Percentiles rank a stretch among this genome's conserved stretches.
Evolutionary conservation across 2,113 vertebrate species (phyloP).

Genomic region (Zosterops pallidus): DNA sequence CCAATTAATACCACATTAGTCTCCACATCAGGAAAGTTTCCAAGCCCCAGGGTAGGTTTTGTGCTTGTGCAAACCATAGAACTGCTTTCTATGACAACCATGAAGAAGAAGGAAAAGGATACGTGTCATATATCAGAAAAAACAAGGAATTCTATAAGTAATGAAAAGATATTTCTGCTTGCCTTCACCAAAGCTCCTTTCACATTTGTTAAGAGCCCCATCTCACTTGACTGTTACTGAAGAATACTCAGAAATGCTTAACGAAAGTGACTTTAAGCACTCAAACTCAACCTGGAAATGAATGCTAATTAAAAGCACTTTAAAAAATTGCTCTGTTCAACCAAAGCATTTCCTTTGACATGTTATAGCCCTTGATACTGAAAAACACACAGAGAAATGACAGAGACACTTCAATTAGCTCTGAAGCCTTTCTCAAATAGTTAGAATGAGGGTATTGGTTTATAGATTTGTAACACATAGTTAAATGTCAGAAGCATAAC

Average conservation of each 20-base stretch:
- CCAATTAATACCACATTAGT: neutral
- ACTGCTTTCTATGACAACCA: neutral
- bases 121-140: neutral
- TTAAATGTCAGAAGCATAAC: neutral
- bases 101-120: neutral
- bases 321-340: constrained; percentile 25
- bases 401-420: constrained; percentile 8
- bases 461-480: neutral
- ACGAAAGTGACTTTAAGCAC: constrained; percentile 43
- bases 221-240: neutral
- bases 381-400: constrained; percentile 3
- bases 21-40: neutral
- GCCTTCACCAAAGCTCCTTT: neutral
- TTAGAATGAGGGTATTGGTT: neutral
- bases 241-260: constrained; percentile 43
- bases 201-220: neutral
- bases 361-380: neutral
- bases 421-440: neutral
- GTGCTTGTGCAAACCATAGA: neutral
- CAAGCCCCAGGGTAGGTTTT: neutral
- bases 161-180: neutral
- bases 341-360: constrained; percentile 31
- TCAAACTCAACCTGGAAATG: constrained; percentile 30
- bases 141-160: neutral
- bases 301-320: constrained; percentile 57